phyloP scores from a whole-genome alignment of 2,113 vertebrate species.

The Pseudopodoces humilis region DNA sequence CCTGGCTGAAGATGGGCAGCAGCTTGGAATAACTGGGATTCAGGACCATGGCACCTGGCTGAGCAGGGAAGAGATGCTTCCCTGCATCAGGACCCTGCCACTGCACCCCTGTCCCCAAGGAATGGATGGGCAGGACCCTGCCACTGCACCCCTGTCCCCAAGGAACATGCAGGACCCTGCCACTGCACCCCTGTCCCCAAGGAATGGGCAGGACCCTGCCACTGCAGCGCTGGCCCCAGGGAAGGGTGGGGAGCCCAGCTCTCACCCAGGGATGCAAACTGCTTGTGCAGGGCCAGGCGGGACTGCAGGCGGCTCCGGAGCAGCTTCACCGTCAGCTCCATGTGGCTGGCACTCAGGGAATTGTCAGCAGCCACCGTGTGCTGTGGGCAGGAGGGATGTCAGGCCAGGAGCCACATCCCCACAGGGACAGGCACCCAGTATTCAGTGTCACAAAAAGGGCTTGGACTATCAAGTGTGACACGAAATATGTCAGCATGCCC shows the following conservation, averaged over 20 bases:
- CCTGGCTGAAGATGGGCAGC: slow-evolving; percentile 87
- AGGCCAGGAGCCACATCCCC: neutral
- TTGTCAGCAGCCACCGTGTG: slow-evolving; percentile 75
- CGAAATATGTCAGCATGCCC: rapidly evolving
- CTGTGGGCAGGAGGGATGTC: slow-evolving; percentile 45
- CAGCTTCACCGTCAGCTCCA: slow-evolving; percentile 94
- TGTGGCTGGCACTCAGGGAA: slow-evolving; percentile 92
- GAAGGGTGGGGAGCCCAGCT: neutral
- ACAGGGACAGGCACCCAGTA: rapidly evolving
- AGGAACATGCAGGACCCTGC: neutral
- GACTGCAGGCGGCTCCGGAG: slow-evolving; percentile 88
- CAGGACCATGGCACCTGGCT: slow-evolving; percentile 85
- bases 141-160: neutral
- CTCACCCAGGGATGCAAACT: slow-evolving; percentile 92
- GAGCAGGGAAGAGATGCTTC: neutral
- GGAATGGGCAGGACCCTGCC: neutral
- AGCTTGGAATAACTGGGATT: slow-evolving; percentile 87
- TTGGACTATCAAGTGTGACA: neutral
- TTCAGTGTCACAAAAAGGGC: neutral
- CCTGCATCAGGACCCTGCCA: neutral
- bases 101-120: neutral
- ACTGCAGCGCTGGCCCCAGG: neutral
- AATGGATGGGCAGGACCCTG: neutral
- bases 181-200: neutral
- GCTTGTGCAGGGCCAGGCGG: slow-evolving; percentile 91